Conservation (phyloP, 2,888 invertebrate species). For the Odontothrips loti region DNA sequence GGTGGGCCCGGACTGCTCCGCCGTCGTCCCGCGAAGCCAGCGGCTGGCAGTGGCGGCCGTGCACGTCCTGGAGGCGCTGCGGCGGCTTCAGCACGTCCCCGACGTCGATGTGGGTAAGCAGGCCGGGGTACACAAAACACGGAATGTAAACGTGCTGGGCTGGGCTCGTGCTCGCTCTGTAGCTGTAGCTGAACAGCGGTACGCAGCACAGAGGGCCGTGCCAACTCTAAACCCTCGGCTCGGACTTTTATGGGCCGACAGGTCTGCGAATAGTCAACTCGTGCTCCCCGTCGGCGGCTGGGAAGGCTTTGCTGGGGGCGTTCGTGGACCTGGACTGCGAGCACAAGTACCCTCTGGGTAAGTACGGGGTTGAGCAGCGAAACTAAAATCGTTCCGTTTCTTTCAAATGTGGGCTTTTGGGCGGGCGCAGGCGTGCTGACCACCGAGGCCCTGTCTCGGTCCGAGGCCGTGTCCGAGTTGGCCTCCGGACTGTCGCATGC, state of each 20-base stretch:
- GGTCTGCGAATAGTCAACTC: conserved; percentile 30
- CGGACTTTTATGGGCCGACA: too few species aligned
- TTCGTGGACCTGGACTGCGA: conserved; percentile 41
- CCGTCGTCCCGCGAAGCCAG: neutral
- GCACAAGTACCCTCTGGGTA: conserved; percentile 39
- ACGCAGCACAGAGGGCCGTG: too few species aligned
- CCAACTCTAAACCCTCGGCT: too few species aligned
- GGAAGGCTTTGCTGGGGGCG: conserved; percentile 40
- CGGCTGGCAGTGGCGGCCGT: conserved; percentile 45
- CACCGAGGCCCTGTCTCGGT: neutral
- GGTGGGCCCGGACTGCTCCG: neutral
- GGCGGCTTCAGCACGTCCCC: conserved; percentile 46
- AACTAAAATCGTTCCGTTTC: too few species aligned
- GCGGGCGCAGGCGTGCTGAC: conserved; percentile 11
- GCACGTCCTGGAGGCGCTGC: conserved; percentile 46
- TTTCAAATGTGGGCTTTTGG: too few species aligned
- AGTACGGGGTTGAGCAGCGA: conserved; percentile 21
- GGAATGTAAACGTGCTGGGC: too few species aligned
- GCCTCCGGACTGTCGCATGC: conserved; percentile 2
- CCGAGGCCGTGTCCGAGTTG: conserved; percentile 14
- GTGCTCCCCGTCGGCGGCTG: conserved; percentile 38
- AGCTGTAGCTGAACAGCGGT: neutral
- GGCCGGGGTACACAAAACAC: neutral
- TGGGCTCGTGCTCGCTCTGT: too few species aligned
- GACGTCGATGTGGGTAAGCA: conserved; percentile 37